phyloP scores from a whole-genome alignment of 2,797 vertebrate species.

The Manis javanica region DNA sequence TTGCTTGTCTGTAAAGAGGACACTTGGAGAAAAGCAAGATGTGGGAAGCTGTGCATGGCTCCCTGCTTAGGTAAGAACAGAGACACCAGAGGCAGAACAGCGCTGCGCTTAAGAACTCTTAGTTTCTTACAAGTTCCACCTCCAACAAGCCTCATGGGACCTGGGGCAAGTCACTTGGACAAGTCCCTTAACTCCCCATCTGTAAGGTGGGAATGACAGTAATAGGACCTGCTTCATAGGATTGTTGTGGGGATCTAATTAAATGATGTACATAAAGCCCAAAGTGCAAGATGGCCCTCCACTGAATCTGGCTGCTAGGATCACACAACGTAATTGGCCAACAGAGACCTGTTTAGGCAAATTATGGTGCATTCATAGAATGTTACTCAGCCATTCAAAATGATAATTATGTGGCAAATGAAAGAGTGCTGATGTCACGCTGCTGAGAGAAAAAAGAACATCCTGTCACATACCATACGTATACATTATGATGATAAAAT shows the following conservation, averaged over 20 bases:
- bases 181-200: not conserved
- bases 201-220: not conserved
- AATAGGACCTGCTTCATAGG: not conserved
- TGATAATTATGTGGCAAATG: not conserved
- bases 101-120: accelerated
- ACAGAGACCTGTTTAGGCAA: not conserved
- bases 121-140: not conserved
- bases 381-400: constrained; percentile 20
- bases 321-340: not conserved
- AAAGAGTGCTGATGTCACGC: not conserved
- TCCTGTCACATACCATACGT: not conserved
- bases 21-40: not conserved
- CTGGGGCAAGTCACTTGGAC: not conserved
- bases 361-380: not conserved
- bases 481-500: not conserved
- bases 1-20: not conserved
- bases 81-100: not conserved
- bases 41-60: accelerated
- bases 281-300: not conserved
- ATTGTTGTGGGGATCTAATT: not conserved
- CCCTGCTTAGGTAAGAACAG: accelerated
- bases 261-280: not conserved
- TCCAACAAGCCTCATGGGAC: not conserved
- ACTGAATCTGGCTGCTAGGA: not conserved
- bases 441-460: not conserved